These are phyloP conservation scores for Cephus cinctus DNA, from an alignment of 1,140 invertebrate genomes.

Conservation along the genomic window DNA sequence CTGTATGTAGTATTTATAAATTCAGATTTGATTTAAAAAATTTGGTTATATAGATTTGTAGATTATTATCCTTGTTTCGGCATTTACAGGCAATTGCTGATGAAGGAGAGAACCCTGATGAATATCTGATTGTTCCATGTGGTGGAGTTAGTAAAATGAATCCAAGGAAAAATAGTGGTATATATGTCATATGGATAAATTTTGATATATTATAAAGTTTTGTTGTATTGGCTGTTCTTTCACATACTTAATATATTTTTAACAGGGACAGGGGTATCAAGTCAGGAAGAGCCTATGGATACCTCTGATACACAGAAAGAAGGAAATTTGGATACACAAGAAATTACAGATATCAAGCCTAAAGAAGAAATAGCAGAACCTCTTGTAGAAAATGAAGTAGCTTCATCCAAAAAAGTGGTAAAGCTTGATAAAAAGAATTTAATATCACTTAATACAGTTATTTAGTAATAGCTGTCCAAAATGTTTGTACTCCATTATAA, in stretches of 20 bases:
- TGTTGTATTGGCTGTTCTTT: not conserved
- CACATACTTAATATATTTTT: not conserved
- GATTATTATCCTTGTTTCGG: too few species aligned
- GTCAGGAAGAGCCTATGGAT: constrained; percentile 37
- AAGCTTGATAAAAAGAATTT: constrained; percentile 11
- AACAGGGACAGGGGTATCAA: constrained; percentile 23
- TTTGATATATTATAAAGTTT: too few species aligned
- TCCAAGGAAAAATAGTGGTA: constrained; percentile 45
- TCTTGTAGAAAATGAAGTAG: constrained; percentile 35
- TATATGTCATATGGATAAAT: too few species aligned
- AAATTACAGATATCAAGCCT: constrained; percentile 14
- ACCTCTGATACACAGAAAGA: constrained; percentile 32
- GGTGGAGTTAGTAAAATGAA: constrained; percentile 29
- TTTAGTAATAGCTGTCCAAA: too few species aligned
- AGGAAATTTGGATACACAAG: constrained; percentile 28
- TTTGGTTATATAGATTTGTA: too few species aligned
- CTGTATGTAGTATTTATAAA: too few species aligned
- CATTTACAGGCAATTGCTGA: constrained; percentile 71
- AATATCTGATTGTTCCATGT: constrained; percentile 67
- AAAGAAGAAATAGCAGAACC: constrained; percentile 35
- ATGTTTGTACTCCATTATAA: too few species aligned
- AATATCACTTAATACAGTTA: too few species aligned
- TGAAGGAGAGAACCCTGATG: constrained; percentile 78
- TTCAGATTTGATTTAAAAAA: too few species aligned
- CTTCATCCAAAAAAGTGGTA: not conserved